Evolutionary conservation across 1,140 invertebrate species (phyloP).

Genomic region (Ips nitidus): DNA sequence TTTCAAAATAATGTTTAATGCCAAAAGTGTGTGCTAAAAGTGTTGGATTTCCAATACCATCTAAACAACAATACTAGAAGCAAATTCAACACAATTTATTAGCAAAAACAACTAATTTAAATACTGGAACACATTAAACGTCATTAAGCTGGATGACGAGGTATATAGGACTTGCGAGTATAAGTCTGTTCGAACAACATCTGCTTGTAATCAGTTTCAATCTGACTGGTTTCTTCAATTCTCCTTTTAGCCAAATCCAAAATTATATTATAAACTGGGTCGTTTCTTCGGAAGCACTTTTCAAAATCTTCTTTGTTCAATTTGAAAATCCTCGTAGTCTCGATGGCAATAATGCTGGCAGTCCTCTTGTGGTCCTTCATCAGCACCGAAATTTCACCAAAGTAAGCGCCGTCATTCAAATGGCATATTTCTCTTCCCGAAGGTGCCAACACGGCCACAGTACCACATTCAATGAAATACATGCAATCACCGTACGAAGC

Average conservation of each 20-base stretch:
- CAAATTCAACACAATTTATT: too few species aligned
- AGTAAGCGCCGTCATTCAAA: constrained; percentile 47
- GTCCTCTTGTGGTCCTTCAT: constrained; percentile 56
- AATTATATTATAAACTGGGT: constrained; percentile 35
- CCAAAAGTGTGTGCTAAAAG: too few species aligned
- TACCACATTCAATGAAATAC: constrained; percentile 61
- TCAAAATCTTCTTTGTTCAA: constrained; percentile 55
- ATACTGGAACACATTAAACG: too few species aligned
- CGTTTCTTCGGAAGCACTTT: constrained; percentile 36
- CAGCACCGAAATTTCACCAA: constrained; percentile 52
- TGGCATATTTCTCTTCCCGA: constrained; percentile 58
- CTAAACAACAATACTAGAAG: too few species aligned
- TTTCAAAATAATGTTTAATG: too few species aligned
- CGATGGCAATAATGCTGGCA: constrained; percentile 57
- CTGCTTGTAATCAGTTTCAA: constrained; percentile 43
- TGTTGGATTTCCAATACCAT: too few species aligned
- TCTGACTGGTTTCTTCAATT: constrained; percentile 31
- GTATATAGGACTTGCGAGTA: not conserved
- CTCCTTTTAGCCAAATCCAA: constrained; percentile 39
- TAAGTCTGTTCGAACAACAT: constrained; percentile 33
- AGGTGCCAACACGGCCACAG: constrained; percentile 60
- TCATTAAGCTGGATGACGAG: too few species aligned
- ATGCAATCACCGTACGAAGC: constrained; percentile 60
- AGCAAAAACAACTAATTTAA: too few species aligned
- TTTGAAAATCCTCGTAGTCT: constrained; percentile 58